Evolutionary conservation across 2,113 vertebrate species (phyloP).

Genomic region (Nannobrachium achirus): DNA sequence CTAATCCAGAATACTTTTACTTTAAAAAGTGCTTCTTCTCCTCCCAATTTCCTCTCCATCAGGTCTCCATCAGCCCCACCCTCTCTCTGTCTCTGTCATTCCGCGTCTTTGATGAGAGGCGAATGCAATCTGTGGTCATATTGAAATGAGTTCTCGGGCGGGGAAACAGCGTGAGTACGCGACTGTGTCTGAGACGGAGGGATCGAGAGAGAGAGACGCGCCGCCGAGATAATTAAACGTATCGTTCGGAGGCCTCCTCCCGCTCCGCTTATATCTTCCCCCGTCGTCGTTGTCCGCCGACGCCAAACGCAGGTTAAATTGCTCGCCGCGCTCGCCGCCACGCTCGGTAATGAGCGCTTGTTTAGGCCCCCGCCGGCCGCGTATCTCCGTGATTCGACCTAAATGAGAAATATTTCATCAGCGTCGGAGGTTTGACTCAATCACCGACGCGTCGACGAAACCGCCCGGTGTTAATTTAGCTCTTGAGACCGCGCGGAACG

Average conservation of each 20-base stretch:
- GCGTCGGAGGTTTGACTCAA: constrained; percentile 59
- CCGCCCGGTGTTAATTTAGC: too few relatives aligned
- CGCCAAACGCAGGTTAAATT: constrained; percentile 70
- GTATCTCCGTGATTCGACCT: too few relatives aligned
- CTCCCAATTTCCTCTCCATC: too few relatives aligned
- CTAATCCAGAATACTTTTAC: too few relatives aligned
- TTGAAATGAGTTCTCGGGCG: constrained; percentile 75
- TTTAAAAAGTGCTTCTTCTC: too few relatives aligned
- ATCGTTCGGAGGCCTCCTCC: constrained; percentile 62
- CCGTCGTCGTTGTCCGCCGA: constrained; percentile 50
- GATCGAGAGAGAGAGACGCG: constrained; percentile 34
- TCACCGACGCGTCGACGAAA: too few relatives aligned
- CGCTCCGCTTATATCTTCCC: constrained; percentile 72
- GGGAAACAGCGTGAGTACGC: constrained; percentile 52
- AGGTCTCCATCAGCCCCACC: background rate
- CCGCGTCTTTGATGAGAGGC: constrained; percentile 64
- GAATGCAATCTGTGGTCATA: constrained; percentile 57
- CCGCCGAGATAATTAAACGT: constrained; percentile 77
- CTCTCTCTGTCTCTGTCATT: constrained; percentile 1
- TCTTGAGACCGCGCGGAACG: too few relatives aligned
- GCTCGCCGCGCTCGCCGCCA: constrained; percentile 68
- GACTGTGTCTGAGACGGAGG: background rate
- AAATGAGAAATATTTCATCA: constrained; percentile 79
- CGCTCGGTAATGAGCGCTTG: constrained; percentile 72
- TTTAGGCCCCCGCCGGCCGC: constrained; percentile 72